Conservation (phyloP, 1,140 invertebrate species). For the Zaprionus tsacasi region DNA sequence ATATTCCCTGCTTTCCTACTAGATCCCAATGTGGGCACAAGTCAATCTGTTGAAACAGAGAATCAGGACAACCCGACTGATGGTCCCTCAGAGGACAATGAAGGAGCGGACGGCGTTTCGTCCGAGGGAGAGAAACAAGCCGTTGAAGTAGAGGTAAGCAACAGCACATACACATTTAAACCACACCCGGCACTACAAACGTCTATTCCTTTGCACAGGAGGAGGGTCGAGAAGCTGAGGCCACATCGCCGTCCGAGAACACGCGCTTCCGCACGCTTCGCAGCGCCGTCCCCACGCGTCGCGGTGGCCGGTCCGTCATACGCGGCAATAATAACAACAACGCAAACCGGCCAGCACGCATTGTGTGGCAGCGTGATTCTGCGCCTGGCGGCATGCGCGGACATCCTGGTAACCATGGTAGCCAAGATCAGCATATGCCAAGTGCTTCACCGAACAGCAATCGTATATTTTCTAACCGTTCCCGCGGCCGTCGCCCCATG, state of each 20-base stretch:
- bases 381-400: slow-evolving; percentile 57
- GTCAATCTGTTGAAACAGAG: slow-evolving; percentile 75
- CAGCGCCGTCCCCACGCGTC: slow-evolving; percentile 68
- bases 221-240: slow-evolving; percentile 89
- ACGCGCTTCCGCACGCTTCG: slow-evolving; percentile 71
- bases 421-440: slow-evolving; percentile 53
- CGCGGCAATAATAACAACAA: slow-evolving; percentile 50
- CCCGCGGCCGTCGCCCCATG: slow-evolving; percentile 64
- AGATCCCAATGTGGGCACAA: slow-evolving; percentile 77
- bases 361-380: slow-evolving; percentile 83
- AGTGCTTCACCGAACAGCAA: slow-evolving; percentile 44
- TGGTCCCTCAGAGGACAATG: slow-evolving; percentile 77
- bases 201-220: slow-evolving; percentile 83
- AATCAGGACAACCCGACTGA: slow-evolving; percentile 67
- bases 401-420: slow-evolving; percentile 33
- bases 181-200: neutral
- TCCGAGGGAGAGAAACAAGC: slow-evolving; percentile 87
- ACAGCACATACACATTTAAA: neutral
- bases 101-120: slow-evolving; percentile 85
- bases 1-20: neutral
- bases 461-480: slow-evolving; percentile 52
- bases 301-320: slow-evolving; percentile 55
- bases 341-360: slow-evolving; percentile 82
- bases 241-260: slow-evolving; percentile 86
- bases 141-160: slow-evolving; percentile 84